Conservation (phyloP, 2,113 vertebrate species). For the Heliornis fulica region DNA sequence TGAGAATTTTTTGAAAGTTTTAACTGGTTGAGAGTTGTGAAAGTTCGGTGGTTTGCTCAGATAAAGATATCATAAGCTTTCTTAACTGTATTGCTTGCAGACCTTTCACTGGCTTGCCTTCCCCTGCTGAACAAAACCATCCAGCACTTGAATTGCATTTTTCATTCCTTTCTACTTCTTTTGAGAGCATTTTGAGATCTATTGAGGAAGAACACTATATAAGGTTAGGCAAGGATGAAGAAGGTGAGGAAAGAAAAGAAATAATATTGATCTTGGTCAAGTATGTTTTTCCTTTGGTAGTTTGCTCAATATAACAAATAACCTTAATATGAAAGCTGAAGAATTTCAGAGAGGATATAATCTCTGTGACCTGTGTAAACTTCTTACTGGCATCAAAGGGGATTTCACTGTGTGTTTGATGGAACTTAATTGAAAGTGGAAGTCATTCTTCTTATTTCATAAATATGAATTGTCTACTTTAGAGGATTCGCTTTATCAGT, state of each 20-base stretch:
- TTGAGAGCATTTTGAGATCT: neutral
- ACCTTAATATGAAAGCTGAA: neutral
- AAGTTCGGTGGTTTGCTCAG: neutral
- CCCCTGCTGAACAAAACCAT: neutral
- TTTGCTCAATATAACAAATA: neutral
- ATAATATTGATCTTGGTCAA: neutral
- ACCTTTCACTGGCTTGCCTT: neutral
- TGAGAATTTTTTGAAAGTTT: neutral
- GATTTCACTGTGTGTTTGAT: neutral
- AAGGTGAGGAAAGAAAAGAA: neutral
- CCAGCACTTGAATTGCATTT: neutral
- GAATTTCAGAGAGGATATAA: neutral
- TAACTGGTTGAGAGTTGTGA: neutral
- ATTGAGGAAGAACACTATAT: neutral
- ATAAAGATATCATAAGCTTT: neutral
- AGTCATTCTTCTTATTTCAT: neutral
- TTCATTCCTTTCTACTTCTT: neutral
- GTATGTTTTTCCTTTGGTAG: neutral
- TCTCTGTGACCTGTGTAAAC: neutral
- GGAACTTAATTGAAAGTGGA: neutral
- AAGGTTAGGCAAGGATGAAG: neutral
- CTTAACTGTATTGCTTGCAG: neutral
- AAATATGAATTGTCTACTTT: neutral
- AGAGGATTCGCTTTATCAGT: neutral
- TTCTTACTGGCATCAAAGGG: neutral